A percentile compares a stretch with the other conserved stretches of the same genome.
Evolutionary conservation across 2,113 vertebrate genomes (phyloP).

Genomic region (Rhynchomys soricoides): DNA sequence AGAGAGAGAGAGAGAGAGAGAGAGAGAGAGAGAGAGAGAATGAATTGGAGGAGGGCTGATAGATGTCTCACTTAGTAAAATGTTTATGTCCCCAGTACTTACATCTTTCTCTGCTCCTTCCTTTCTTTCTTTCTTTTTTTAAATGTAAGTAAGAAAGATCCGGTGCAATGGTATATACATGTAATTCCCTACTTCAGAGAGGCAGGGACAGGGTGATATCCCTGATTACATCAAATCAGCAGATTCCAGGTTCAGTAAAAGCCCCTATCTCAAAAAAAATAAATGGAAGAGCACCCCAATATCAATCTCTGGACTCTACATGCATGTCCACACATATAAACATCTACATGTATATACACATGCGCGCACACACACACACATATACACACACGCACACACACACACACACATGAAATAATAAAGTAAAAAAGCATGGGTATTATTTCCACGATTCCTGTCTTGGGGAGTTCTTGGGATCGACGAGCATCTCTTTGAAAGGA

Average conservation of each 20-base stretch:
- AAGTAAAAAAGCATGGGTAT: background rate
- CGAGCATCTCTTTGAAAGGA: slow-evolving; percentile 9
- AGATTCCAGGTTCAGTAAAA: background rate
- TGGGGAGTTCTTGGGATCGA: background rate
- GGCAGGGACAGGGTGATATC: background rate
- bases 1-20: too few species aligned
- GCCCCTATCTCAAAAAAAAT: background rate
- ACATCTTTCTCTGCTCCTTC: too few species aligned
- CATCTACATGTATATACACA: background rate
- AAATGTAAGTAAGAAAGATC: background rate
- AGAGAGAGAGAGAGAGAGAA: background rate
- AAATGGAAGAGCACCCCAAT: background rate
- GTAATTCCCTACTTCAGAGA: background rate
- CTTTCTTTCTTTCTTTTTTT: too few species aligned
- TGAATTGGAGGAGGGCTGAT: background rate
- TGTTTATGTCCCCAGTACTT: too few species aligned
- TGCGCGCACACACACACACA: background rate
- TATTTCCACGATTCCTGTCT: background rate
- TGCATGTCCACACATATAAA: background rate
- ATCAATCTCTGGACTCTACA: background rate
- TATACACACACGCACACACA: background rate
- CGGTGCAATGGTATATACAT: background rate
- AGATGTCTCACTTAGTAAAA: background rate
- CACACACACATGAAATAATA: background rate
- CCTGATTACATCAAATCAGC: background rate